Conservation (phyloP, 2,888 invertebrate genomes). For the Orthonychiurus folsomi region DNA sequence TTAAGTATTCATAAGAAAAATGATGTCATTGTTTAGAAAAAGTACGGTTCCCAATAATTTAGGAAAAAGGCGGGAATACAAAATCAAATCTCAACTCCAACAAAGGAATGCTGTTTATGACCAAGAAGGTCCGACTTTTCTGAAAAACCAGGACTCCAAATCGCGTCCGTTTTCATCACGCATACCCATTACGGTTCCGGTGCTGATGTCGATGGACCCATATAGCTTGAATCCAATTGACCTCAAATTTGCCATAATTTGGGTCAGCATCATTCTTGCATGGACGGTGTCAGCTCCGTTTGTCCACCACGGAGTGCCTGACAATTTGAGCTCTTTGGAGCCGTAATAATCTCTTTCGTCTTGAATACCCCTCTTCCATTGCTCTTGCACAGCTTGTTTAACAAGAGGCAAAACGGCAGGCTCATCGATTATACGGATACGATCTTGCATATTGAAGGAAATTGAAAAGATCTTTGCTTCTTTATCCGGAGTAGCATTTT, state of each 20-base stretch:
- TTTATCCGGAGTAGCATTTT: conserved; percentile 16
- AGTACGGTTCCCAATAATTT: too few species aligned
- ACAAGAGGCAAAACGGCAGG: conserved; percentile 15
- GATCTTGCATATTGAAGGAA: conserved; percentile 19
- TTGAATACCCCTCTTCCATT: conserved; percentile 16
- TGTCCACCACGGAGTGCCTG: conserved; percentile 8
- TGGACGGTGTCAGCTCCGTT: conserved; percentile 8
- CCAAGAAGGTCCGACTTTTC: conserved; percentile 18
- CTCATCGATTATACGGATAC: conserved; percentile 24
- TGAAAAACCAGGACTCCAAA: conserved; percentile 16
- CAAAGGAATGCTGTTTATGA: neutral
- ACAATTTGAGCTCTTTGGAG: conserved; percentile 6
- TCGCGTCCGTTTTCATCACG: neutral
- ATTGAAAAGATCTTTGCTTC: conserved; percentile 23
- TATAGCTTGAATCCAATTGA: conserved; percentile 16
- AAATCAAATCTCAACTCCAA: too few species aligned
- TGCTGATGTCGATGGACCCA: conserved; percentile 14
- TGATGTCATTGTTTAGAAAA: too few species aligned
- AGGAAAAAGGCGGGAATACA: too few species aligned
- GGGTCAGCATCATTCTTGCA: conserved; percentile 6
- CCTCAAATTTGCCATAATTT: conserved; percentile 13
- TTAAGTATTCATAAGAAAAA: too few species aligned
- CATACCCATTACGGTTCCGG: too few species aligned
- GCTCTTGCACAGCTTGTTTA: conserved; percentile 18
- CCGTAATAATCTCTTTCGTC: conserved; percentile 14